phyloP scores from a whole-genome alignment of 2,797 vertebrate genomes.

The Gambelia wislizenii region DNA sequence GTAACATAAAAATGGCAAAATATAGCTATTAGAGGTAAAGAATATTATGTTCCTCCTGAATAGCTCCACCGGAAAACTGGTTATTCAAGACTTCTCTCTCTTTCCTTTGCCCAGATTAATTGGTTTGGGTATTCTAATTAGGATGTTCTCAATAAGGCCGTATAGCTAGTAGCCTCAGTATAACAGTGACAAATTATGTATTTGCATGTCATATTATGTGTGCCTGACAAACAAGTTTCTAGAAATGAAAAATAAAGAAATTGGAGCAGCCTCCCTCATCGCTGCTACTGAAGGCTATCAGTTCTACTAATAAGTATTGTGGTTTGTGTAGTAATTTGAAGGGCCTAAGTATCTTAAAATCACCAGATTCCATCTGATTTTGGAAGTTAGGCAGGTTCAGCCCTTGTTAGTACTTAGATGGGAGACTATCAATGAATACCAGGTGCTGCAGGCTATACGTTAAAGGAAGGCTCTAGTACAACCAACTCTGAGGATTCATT shows the following conservation, averaged over 20 bases:
- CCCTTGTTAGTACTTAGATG: background rate
- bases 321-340: too few species aligned
- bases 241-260: background rate
- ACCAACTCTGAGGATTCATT: too few species aligned
- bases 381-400: too few species aligned
- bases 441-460: too few species aligned
- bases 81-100: background rate
- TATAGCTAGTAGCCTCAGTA: slow-evolving; percentile 37
- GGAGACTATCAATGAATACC: too few species aligned
- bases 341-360: too few species aligned
- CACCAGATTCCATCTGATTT: too few species aligned
- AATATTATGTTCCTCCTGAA: slow-evolving; percentile 8
- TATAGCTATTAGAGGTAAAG: background rate
- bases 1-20: background rate
- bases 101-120: slow-evolving; percentile 33
- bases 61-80: slow-evolving; percentile 37
- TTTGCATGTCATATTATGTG: slow-evolving; percentile 35
- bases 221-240: background rate
- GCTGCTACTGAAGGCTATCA: too few species aligned
- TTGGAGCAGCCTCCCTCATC: background rate
- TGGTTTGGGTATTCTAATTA: slow-evolving; percentile 37
- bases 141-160: slow-evolving; percentile 29
- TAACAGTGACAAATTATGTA: slow-evolving; percentile 42
- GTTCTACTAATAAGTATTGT: too few species aligned
- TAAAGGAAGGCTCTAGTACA: too few species aligned